Conservation (phyloP, 2,113 vertebrate species). For the Tupaia chinensis region DNA sequence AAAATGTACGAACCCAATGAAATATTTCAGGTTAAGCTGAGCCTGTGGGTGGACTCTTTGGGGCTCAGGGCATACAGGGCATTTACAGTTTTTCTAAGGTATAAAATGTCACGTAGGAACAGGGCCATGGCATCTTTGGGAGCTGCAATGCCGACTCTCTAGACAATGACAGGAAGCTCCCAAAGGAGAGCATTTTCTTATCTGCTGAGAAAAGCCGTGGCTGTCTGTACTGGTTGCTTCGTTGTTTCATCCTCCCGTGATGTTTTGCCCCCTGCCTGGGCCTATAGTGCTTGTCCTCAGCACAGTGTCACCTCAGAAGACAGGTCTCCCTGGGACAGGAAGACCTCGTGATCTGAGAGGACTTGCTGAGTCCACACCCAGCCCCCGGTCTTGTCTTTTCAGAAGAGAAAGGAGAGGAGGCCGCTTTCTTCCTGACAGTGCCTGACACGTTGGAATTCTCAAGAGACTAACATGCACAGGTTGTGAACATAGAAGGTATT, state of each 20-base stretch:
- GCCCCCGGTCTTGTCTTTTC: background rate
- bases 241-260: background rate
- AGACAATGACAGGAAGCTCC: background rate
- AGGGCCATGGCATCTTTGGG: background rate
- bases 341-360: background rate
- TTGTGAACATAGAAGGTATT: background rate
- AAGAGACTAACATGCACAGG: background rate
- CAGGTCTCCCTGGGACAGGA: background rate
- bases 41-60: background rate
- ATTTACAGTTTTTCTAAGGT: background rate
- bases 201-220: background rate
- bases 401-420: background rate
- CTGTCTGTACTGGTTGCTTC: background rate
- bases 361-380: rapidly evolving
- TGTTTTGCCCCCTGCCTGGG: background rate
- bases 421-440: background rate
- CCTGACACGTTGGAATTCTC: background rate
- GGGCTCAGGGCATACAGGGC: background rate
- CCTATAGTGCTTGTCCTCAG: background rate
- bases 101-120: background rate
- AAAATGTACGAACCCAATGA: background rate
- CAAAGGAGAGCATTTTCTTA: background rate
- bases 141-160: background rate
- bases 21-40: background rate
- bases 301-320: background rate